phyloP scores from a whole-genome alignment of 2,113 vertebrate species.

The Cynoglossus semilaevis region DNA sequence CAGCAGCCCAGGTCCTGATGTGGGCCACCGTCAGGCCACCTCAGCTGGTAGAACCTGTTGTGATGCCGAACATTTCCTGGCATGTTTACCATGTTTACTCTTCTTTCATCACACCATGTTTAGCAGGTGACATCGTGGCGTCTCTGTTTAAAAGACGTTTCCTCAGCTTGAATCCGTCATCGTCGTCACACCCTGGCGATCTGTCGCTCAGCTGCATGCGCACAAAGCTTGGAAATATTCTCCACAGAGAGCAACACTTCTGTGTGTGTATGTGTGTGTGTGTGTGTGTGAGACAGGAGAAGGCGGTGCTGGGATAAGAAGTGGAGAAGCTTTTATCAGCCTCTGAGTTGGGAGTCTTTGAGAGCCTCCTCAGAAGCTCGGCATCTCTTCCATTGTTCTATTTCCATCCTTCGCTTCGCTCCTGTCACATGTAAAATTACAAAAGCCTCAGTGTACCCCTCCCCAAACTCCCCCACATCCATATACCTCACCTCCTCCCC shows the following conservation, averaged over 20 bases:
- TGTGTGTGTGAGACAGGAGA: constrained; percentile 38
- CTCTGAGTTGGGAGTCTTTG: constrained; percentile 77
- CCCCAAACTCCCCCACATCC: not conserved
- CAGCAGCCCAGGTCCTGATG: too few relatives aligned
- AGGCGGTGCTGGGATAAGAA: constrained; percentile 66
- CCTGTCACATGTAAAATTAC: constrained; percentile 78
- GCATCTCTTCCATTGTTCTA: constrained; percentile 78
- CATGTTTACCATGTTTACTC: constrained; percentile 73
- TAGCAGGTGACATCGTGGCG: constrained; percentile 64
- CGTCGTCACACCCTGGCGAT: constrained; percentile 71
- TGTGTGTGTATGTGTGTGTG: constrained; percentile 2
- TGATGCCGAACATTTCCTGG: constrained; percentile 64
- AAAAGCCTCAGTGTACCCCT: constrained; percentile 67
- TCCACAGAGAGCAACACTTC: constrained; percentile 59
- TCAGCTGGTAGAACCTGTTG: constrained; percentile 27
- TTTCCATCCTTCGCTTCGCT: constrained; percentile 75
- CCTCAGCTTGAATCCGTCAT: constrained; percentile 71
- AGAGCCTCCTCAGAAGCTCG: constrained; percentile 75
- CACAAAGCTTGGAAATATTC: constrained; percentile 65
- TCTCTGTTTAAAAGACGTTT: constrained; percentile 62
- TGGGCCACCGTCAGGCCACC: constrained; percentile 29
- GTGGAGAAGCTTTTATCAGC: constrained; percentile 76
- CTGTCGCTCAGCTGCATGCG: constrained; percentile 62
- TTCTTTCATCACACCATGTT: constrained; percentile 60
- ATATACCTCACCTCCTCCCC: constrained; percentile 36